phyloP scores from a whole-genome alignment of 2,888 invertebrate species.

The Perizoma flavofasciatum region DNA sequence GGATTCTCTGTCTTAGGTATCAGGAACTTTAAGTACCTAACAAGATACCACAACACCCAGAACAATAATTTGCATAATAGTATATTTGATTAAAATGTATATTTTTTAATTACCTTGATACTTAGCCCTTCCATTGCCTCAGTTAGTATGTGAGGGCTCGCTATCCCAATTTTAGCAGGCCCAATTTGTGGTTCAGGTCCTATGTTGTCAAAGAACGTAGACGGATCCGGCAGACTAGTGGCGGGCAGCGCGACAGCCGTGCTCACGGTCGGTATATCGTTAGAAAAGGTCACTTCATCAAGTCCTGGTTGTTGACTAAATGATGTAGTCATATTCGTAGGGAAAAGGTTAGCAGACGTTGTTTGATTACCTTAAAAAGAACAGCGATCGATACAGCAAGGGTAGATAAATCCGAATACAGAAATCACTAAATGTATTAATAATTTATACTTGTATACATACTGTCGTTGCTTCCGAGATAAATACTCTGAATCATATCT shows the following conservation, averaged over 20 bases:
- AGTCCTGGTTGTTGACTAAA: slow-evolving; percentile 56
- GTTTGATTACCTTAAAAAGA: slow-evolving; percentile 48
- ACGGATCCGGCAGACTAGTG: slow-evolving; percentile 73
- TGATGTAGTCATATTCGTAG: slow-evolving; percentile 60
- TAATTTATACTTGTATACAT: slow-evolving; percentile 20
- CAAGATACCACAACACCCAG: too few species aligned
- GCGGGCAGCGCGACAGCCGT: slow-evolving; percentile 66
- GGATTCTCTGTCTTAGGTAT: too few species aligned
- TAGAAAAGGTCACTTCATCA: slow-evolving; percentile 63
- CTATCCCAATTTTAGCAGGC: slow-evolving; percentile 53
- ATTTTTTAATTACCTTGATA: slow-evolving; percentile 59
- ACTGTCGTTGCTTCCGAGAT: slow-evolving; percentile 72
- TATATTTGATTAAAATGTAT: too few species aligned
- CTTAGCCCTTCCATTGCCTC: slow-evolving; percentile 71
- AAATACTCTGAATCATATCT: slow-evolving; percentile 79
- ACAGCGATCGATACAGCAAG: not conserved
- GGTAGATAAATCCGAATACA: not conserved
- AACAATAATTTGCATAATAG: too few species aligned
- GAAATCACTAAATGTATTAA: too few species aligned
- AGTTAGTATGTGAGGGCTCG: slow-evolving; percentile 55
- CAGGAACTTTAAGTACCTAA: too few species aligned
- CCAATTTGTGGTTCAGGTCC: slow-evolving; percentile 70
- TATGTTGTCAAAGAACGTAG: slow-evolving; percentile 79
- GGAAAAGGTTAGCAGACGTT: slow-evolving; percentile 53
- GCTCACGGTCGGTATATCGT: slow-evolving; percentile 68